Evolutionary conservation across 1,140 invertebrate species (phyloP), one percentile per base, ranked within the genome.

Genomic region (Zaprionus lachaisei): DNA sequence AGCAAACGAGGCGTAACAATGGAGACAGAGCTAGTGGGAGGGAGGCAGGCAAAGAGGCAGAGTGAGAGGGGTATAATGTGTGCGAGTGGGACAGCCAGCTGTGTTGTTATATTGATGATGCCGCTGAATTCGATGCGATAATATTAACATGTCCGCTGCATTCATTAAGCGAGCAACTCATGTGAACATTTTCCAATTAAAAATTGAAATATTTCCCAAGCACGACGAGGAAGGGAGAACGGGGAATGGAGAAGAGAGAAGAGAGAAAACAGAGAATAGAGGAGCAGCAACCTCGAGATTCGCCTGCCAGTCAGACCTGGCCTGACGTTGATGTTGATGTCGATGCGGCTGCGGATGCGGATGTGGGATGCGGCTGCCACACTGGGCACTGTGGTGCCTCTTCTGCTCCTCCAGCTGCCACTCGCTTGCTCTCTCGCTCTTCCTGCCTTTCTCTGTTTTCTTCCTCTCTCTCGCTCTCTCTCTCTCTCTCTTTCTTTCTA

Each of bases 121-220:
- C 54, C 70, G 72, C 61, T 75, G 47, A 64, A 75, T 70, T 66
- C 38, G 26, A 44, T 44, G 75, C 72, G 77, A 79, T 79, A 75
- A 79, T 79, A 76, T 79, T 75, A 79, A 79, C 79, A 73, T 80
- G 79, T 80, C 75, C 68, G 70, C 60, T 84, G 83, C 87, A 84
- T 87, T 85, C 78, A 86, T 92, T 91, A 86, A 72, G 64, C 58
- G 69, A 84, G 76, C 85, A 81, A 90, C 83, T 91, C 89, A 87
- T 91, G 83, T 91, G 90, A 69, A 83, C 80, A 87, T 81, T 87
- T 92, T 92, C 90, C 83, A 92, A 92, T 92, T 90, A 92, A 92
- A 87, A 91, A 90, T 91, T 81, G 91, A 83, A 89, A 91, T 90
- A 91, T 89, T 83, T 74, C 65, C 60, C 41, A 47, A 77, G 78